Conservation (phyloP, 2,888 invertebrate species). For the Lomographa bimaculata region DNA sequence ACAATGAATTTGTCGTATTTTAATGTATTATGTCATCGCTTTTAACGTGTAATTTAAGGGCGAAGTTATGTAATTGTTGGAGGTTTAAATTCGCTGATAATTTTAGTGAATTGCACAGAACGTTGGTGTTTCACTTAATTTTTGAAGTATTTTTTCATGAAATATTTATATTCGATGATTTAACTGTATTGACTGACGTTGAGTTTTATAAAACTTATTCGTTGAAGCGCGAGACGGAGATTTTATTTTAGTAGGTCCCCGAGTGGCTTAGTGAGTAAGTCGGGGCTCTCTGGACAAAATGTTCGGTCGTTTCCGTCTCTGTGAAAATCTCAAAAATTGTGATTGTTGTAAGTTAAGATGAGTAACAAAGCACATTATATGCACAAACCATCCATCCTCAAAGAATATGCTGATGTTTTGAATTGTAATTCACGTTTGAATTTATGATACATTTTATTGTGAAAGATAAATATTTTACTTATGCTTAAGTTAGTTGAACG, state of each 20-base stretch:
- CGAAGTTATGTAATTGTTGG: constrained; percentile 73
- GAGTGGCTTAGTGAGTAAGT: constrained; percentile 25
- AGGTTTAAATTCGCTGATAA: constrained; percentile 55
- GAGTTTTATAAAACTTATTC: constrained; percentile 57
- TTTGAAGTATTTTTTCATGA: constrained; percentile 79
- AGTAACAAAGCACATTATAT: constrained; percentile 77
- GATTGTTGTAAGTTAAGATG: constrained; percentile 75
- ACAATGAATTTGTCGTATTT: constrained; percentile 52
- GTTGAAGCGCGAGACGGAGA: constrained; percentile 45
- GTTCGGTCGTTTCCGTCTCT: constrained; percentile 33
- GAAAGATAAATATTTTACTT: constrained; percentile 77
- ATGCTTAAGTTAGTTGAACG: constrained; percentile 80
- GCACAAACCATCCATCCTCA: constrained; percentile 83
- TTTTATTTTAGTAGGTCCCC: constrained; percentile 22
- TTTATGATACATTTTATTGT: constrained; percentile 83
- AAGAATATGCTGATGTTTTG: constrained; percentile 76
- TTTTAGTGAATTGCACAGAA: constrained; percentile 81
- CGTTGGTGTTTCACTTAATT: constrained; percentile 81
- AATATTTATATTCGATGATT: constrained; percentile 73
- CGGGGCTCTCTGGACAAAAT: constrained; percentile 5
- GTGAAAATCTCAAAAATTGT: constrained; percentile 56
- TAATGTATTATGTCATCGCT: constrained; percentile 66
- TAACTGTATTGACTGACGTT: constrained; percentile 76
- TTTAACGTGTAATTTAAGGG: constrained; percentile 45
- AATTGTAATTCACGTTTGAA: constrained; percentile 80